Evolutionary conservation across 2,797 vertebrate genomes (phyloP).

Genomic region (Parauchenoglanis punctatus): DNA sequence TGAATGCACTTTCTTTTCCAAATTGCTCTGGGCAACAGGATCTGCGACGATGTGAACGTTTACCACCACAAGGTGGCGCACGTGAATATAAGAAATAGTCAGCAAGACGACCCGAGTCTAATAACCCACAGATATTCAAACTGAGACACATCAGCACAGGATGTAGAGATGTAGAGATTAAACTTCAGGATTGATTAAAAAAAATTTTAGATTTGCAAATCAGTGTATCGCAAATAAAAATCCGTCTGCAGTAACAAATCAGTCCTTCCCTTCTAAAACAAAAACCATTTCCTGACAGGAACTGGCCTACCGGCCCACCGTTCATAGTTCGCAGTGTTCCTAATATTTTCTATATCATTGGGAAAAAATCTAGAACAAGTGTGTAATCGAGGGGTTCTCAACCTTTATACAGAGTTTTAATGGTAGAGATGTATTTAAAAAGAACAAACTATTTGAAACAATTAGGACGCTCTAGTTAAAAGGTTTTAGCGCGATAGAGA

Average conservation of each 20-base stretch:
- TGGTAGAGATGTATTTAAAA: neutral
- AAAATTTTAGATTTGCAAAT: too few relatives aligned
- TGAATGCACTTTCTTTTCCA: too few relatives aligned
- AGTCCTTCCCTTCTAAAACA: neutral
- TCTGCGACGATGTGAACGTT: neutral
- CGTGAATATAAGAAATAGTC: neutral
- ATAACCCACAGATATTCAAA: neutral
- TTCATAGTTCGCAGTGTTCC: too few relatives aligned
- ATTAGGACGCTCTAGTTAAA: neutral
- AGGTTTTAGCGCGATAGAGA: neutral
- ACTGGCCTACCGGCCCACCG: neutral
- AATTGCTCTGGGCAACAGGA: neutral
- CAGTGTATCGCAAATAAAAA: neutral
- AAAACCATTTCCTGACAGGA: neutral
- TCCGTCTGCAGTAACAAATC: neutral
- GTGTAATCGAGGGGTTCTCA: neutral
- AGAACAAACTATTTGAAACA: neutral
- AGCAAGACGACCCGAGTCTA: neutral
- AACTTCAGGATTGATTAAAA: neutral
- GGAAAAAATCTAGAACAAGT: neutral
- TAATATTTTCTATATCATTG: neutral
- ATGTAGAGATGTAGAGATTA: neutral
- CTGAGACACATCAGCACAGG: neutral
- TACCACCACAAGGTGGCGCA: slow-evolving; percentile 16
- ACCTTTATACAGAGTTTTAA: neutral